Evolutionary conservation across 2,113 vertebrate species (phyloP).

Genomic region (Orthonyx spaldingii): DNA sequence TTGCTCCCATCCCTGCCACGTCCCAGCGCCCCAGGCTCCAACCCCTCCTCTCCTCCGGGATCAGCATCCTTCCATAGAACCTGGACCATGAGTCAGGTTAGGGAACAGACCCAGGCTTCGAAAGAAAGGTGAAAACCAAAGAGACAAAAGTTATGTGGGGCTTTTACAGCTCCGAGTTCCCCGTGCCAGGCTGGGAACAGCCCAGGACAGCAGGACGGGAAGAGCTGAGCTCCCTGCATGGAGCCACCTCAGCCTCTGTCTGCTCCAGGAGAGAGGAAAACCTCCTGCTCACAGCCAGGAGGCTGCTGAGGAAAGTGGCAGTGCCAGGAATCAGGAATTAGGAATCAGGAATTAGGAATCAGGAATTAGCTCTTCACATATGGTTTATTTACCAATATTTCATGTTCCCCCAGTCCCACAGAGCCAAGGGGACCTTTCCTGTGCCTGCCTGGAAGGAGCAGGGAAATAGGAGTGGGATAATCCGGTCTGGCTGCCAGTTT

Average conservation of each 20-base stretch:
- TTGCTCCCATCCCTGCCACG: neutral
- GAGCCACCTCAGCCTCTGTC: neutral
- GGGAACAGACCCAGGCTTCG: neutral
- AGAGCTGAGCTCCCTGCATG: neutral
- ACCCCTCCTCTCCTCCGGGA: no score
- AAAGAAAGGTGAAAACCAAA: neutral
- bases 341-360: neutral
- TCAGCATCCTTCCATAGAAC: neutral
- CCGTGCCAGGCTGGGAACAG: neutral
- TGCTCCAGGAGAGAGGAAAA: no score
- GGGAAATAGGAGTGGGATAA: neutral
- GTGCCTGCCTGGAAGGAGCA: neutral
- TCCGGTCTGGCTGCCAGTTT: slow-evolving; percentile 29
- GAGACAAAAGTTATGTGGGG: neutral
- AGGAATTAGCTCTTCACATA: neutral
- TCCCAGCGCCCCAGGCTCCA: accelerated
- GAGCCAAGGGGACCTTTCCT: neutral
- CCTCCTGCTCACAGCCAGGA: neutral
- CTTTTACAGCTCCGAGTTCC: neutral
- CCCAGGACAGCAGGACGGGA: neutral
- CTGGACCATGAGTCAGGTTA: accelerated
- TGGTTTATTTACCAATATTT: neutral
- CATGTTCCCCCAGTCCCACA: neutral
- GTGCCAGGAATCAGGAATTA: neutral
- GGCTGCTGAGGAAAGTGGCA: neutral